Evolutionary conservation across 1,140 invertebrate genomes (phyloP).

Genomic region (Telenomus remus): DNA sequence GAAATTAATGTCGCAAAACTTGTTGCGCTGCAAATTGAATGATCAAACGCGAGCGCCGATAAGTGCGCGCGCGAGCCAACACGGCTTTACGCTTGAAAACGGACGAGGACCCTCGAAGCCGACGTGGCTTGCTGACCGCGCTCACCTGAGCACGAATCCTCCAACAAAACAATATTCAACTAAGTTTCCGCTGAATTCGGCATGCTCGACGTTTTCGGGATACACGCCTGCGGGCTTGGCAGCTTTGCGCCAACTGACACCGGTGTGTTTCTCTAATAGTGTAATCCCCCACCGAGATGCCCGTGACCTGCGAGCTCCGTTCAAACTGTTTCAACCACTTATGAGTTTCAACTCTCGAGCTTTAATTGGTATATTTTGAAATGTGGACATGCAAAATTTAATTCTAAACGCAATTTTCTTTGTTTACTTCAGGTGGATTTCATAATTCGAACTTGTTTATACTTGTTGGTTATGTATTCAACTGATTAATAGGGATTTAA

Average conservation of each 20-base stretch:
- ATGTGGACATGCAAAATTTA: no score
- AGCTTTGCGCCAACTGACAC: constrained; percentile 50
- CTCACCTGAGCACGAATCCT: constrained; percentile 66
- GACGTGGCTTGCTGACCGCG: constrained; percentile 61
- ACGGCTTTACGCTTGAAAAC: constrained; percentile 29
- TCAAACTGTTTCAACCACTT: constrained; percentile 40
- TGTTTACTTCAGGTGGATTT: no score
- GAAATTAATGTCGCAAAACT: constrained; percentile 13
- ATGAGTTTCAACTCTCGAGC: constrained; percentile 29
- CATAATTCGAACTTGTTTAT: no score
- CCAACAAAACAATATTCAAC: constrained; percentile 70
- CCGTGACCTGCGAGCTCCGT: constrained; percentile 19
- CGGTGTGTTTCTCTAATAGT: constrained; percentile 56
- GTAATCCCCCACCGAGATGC: constrained; percentile 43
- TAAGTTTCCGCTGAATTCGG: constrained; percentile 71
- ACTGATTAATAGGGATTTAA: no score
- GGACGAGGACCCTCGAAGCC: constrained; percentile 8
- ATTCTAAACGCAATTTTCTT: no score
- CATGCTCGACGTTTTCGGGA: constrained; percentile 57
- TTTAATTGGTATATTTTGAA: no score
- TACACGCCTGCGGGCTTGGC: constrained; percentile 46
- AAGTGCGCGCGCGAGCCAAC: constrained; percentile 2
- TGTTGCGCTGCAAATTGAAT: constrained; percentile 23
- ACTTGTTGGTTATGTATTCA: no score
- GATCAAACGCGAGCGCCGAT: constrained; percentile 17